Conservation (phyloP, 2,113 vertebrate species). For the Clinocottus analis region DNA sequence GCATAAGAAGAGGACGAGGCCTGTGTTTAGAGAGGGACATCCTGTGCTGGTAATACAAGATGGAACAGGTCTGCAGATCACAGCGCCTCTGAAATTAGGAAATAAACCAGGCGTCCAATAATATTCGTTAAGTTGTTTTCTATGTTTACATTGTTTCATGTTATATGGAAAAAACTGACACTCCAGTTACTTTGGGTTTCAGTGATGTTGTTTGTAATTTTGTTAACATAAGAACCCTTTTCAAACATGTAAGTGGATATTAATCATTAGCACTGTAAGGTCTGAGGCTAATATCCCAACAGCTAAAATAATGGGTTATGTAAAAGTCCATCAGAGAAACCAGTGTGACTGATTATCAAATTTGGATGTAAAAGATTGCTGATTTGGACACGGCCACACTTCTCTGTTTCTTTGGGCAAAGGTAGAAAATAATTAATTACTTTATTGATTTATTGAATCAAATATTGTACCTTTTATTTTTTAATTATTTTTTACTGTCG, state of each 20-base stretch:
- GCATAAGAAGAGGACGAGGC: slow-evolving; percentile 42
- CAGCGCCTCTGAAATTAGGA: slow-evolving; percentile 32
- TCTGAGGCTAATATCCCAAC: neutral
- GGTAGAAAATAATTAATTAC: neutral
- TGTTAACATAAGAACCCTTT: slow-evolving; percentile 15
- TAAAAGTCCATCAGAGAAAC: neutral
- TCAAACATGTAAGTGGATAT: slow-evolving; percentile 36
- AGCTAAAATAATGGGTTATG: neutral
- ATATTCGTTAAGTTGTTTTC: slow-evolving; percentile 46
- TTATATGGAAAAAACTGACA: slow-evolving; percentile 28
- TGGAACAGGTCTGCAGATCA: slow-evolving; percentile 45
- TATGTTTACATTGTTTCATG: slow-evolving; percentile 40
- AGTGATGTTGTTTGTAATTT: slow-evolving; percentile 21
- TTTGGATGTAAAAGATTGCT: neutral
- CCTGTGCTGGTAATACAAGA: slow-evolving; percentile 60
- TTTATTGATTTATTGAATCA: neutral
- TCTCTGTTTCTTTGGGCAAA: neutral
- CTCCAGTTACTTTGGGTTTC: slow-evolving; percentile 29
- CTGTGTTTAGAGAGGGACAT: slow-evolving; percentile 76
- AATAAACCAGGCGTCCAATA: slow-evolving; percentile 63
- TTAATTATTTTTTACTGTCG: neutral
- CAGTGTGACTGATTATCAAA: neutral
- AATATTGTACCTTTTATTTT: neutral
- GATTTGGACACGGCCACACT: neutral
- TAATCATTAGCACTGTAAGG: slow-evolving; percentile 14